These are phyloP conservation scores for Cassiopea xamachana DNA, from an alignment of 30 jellyfish, hydroid and myxozoan genomes.

Conservation along the genomic window DNA sequence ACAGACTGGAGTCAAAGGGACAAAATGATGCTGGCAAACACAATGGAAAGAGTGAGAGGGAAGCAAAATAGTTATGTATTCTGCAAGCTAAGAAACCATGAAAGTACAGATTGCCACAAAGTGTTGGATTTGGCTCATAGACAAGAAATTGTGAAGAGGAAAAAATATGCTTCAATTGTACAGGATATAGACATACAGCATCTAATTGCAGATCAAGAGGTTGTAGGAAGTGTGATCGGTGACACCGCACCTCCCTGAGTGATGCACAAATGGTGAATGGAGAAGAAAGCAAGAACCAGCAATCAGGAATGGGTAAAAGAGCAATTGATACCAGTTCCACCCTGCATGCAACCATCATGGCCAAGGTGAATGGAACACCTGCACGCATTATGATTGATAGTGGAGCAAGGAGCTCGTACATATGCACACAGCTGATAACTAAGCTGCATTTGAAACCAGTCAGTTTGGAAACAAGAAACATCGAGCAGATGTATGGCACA, in stretches of 20 bases:
- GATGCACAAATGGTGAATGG: background rate
- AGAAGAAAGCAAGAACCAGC: slow-evolving; percentile 10
- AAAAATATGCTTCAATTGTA: slow-evolving; percentile 78
- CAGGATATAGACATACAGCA: slow-evolving; percentile 63
- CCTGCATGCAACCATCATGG: slow-evolving; percentile 48
- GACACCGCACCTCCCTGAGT: background rate
- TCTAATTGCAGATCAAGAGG: slow-evolving; percentile 55
- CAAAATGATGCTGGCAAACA: slow-evolving; percentile 39
- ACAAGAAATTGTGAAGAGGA: slow-evolving; percentile 8
- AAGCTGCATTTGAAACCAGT: slow-evolving; percentile 49
- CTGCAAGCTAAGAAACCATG: slow-evolving; percentile 4
- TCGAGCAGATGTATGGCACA: slow-evolving; percentile 75
- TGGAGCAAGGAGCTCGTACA: slow-evolving; percentile 63
- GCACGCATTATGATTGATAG: slow-evolving; percentile 58
- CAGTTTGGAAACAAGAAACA: slow-evolving; percentile 27
- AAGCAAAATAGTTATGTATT: background rate
- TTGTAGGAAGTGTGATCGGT: background rate
- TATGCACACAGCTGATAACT: slow-evolving; percentile 52
- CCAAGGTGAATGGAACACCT: slow-evolving; percentile 41
- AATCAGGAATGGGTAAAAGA: slow-evolving; percentile 30
- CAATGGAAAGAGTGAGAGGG: slow-evolving; percentile 10
- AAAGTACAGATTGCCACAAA: background rate
- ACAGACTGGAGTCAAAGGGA: slow-evolving; percentile 20
- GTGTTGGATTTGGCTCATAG: slow-evolving; percentile 7
- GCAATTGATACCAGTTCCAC: slow-evolving; percentile 16